These are phyloP conservation scores for Troilus luridus DNA, from an alignment of 2,888 invertebrate genomes.

Conservation along the genomic window DNA sequence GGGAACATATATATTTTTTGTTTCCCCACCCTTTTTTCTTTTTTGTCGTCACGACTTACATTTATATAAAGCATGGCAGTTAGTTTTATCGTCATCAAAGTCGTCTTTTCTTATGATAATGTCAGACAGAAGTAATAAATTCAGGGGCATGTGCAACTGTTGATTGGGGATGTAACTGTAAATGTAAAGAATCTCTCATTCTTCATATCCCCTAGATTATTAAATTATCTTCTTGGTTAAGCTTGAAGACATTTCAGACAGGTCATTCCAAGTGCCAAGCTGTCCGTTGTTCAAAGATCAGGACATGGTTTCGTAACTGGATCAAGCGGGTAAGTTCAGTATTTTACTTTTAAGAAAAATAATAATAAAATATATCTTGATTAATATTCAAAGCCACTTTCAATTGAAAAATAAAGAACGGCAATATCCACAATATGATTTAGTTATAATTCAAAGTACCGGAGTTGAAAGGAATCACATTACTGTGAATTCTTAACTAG, in stretches of 20 bases:
- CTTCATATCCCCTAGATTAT: background rate
- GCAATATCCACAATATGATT: too few species aligned
- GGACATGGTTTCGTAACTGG: background rate
- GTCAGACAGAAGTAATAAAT: background rate
- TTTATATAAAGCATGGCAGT: background rate
- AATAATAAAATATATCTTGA: too few species aligned
- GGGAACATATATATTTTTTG: background rate
- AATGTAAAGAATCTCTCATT: too few species aligned
- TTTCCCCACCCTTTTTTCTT: background rate
- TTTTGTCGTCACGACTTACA: constrained; percentile 14
- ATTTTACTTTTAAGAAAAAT: background rate
- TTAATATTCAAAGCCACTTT: too few species aligned
- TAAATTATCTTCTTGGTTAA: background rate
- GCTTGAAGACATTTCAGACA: background rate
- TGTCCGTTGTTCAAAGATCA: background rate
- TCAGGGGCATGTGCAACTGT: background rate
- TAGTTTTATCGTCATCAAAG: background rate
- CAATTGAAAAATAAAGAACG: too few species aligned
- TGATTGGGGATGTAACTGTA: background rate
- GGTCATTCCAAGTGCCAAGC: background rate
- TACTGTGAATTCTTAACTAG: too few species aligned
- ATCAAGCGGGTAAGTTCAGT: background rate
- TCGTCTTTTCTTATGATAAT: background rate
- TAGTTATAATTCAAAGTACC: too few species aligned
- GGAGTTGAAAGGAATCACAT: too few species aligned